Evolutionary conservation across 2,113 vertebrate species (phyloP), one percentile per base, ranked within the genome.

Genomic region (Ascaphus truei): DNA sequence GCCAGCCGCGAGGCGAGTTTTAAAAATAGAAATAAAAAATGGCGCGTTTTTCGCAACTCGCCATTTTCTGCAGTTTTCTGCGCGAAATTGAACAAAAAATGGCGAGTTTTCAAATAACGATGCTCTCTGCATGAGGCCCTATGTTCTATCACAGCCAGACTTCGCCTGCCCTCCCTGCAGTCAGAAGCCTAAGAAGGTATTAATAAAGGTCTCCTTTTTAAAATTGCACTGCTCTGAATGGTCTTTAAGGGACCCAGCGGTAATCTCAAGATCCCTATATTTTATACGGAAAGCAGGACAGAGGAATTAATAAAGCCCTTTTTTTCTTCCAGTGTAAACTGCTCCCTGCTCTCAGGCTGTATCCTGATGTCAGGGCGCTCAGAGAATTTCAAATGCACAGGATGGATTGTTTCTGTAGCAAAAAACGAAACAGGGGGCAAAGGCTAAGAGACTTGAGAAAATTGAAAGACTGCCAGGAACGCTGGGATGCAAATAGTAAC

Each of bases 321-420:
- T 45, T 61, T 71, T 39, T 15, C 57, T 71, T 52, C 56, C 86
- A 86, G 83, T 88, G 80, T 86, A 89, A 85, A 91, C 86, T 87
- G 88, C 85, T 93, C 89, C 84, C 87, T 85, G 88, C 85, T 92
- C 84, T 79, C 82, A 81, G 84, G 90, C 90, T 89, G 86, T 86
- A 89, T 90, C 83, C 76, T 86, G 77, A 88, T 91, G 83, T 92
- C 90, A 88, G 85, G 87, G 90, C 85, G 80, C 88, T 83, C 76
- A 85, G 88, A 92, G 92, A 92, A 92, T 94, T 92, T 92, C 90
- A 94, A 92, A 95, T 86, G 88, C 87, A 91, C 81, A 76, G 89
- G 89, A 93, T 92, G 90, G 92, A 92, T 92, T 93, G 92, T 94
- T 95, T 94, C 92, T 93, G 91, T 93, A 90, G 85, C 81, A 55